A percentile compares a stretch with the other conserved stretches of the same genome.
Evolutionary conservation across 2,888 invertebrate genomes (phyloP).

Genomic region (Saturnia japonica): DNA sequence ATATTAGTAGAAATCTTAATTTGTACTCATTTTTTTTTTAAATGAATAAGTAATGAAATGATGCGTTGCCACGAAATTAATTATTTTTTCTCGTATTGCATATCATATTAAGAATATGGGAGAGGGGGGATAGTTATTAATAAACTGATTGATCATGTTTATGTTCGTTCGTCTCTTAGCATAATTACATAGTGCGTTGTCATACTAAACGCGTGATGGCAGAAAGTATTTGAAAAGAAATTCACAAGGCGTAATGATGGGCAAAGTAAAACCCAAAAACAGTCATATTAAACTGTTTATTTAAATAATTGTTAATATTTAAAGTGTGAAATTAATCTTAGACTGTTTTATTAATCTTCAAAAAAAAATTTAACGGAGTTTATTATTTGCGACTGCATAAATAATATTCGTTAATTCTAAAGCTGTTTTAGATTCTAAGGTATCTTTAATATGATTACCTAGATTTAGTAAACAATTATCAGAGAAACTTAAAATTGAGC

Average conservation of each 20-base stretch:
- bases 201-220: background rate
- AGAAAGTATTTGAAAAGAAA: background rate
- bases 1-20: background rate
- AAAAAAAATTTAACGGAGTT: too few relatives aligned
- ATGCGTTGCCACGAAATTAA: background rate
- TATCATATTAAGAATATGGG: background rate
- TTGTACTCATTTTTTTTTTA: background rate
- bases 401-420: too few relatives aligned
- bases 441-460: too few relatives aligned
- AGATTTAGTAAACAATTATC: background rate
- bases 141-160: conserved; percentile 15
- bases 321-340: too few relatives aligned
- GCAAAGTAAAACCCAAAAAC: too few relatives aligned
- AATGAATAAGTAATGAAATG: background rate
- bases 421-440: background rate
- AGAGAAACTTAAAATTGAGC: too few relatives aligned
- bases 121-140: background rate
- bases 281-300: too few relatives aligned
- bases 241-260: background rate
- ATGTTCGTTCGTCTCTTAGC: conserved; percentile 3
- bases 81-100: background rate
- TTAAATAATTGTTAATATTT: too few relatives aligned
- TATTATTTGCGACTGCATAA: too few relatives aligned
- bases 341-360: too few relatives aligned
- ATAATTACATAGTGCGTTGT: conserved; percentile 4